phyloP scores from a whole-genome alignment of 2,797 vertebrate species.

The Tapirus indicus region DNA sequence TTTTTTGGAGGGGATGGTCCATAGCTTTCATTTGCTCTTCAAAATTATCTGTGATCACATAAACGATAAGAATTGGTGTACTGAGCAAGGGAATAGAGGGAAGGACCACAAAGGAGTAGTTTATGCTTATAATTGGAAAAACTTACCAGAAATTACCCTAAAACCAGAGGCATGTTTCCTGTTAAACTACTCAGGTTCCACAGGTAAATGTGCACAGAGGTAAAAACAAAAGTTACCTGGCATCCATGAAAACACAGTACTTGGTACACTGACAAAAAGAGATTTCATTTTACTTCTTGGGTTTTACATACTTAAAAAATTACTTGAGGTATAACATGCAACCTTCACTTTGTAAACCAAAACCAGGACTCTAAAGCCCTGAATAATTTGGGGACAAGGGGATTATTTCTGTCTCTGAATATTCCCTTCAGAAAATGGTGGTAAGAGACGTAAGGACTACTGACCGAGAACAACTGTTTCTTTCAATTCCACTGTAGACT shows the following conservation, averaged over 20 bases:
- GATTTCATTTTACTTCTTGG: constrained; percentile 6
- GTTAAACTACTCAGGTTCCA: background rate
- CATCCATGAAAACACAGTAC: background rate
- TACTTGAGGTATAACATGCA: constrained; percentile 36
- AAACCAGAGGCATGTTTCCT: background rate
- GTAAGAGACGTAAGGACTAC: background rate
- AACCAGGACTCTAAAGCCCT: constrained; percentile 68
- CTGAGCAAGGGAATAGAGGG: background rate
- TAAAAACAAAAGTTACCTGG: background rate
- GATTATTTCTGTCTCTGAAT: constrained; percentile 62
- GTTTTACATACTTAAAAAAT: constrained; percentile 20
- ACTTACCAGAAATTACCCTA: background rate
- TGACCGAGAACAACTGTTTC: constrained; percentile 52
- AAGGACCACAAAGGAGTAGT: background rate
- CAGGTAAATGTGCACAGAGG: background rate
- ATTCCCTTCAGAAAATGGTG: constrained; percentile 59
- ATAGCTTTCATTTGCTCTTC: constrained; percentile 15
- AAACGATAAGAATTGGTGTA: background rate
- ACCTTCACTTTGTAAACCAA: constrained; percentile 66
- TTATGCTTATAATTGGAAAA: background rate
- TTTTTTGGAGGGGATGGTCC: background rate
- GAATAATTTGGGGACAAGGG: constrained; percentile 50
- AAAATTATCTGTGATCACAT: background rate
- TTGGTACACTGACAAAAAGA: constrained; percentile 27
- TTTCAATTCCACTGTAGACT: constrained; percentile 26